phyloP scores from a whole-genome alignment of 2,797 vertebrate genomes.

The Rhinella marina region DNA sequence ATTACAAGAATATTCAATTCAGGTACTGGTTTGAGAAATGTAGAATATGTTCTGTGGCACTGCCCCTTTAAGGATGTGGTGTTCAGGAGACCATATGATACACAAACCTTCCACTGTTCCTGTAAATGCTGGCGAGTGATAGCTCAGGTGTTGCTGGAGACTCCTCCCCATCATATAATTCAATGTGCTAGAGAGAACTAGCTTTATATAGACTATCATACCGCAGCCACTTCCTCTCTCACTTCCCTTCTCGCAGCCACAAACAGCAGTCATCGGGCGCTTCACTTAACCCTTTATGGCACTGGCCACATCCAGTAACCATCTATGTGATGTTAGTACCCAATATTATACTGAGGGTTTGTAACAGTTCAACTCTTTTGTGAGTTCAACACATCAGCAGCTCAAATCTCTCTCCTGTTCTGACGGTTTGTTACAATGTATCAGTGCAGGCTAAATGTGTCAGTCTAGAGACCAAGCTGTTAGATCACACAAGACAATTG shows the following conservation, averaged over 20 bases:
- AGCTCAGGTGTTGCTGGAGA: too few species aligned
- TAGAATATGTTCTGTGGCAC: too few species aligned
- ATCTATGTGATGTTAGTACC: background rate
- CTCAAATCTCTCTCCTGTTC: background rate
- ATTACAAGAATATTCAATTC: too few species aligned
- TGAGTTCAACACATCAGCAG: background rate
- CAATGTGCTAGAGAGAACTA: background rate
- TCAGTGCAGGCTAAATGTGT: background rate
- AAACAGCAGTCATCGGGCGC: background rate
- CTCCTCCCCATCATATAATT: background rate
- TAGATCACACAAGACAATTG: too few species aligned
- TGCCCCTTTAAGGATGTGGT: too few species aligned
- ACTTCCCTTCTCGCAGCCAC: background rate
- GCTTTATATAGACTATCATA: background rate
- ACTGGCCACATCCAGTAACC: background rate
- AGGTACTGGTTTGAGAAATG: too few species aligned
- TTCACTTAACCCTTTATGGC: background rate
- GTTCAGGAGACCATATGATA: too few species aligned
- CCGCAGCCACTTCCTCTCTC: background rate
- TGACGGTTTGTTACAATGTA: background rate
- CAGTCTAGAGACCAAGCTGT: too few species aligned
- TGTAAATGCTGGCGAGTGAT: too few species aligned
- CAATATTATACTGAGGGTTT: background rate
- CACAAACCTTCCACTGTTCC: too few species aligned
- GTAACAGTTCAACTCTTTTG: background rate